Conservation (phyloP, 2,113 vertebrate species). For the Orycteropus afer region DNA sequence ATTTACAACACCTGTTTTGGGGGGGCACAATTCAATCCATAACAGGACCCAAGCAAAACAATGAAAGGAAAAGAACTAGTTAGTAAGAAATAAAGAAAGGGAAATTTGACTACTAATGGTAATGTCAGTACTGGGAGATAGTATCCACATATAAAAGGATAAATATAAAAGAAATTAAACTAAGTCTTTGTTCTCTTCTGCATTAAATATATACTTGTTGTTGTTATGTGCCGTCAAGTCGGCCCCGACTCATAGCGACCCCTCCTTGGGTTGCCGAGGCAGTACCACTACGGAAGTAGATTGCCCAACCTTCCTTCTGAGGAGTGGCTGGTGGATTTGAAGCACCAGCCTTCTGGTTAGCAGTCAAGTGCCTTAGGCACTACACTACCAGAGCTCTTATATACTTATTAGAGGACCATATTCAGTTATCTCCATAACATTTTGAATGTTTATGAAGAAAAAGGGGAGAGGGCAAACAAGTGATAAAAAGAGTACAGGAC, state of each 20-base stretch:
- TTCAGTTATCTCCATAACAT: background rate
- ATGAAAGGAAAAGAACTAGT: background rate
- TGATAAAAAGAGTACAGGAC: background rate
- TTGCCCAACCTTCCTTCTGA: no score
- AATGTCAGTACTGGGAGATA: background rate
- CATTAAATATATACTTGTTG: no score
- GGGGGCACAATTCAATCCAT: background rate
- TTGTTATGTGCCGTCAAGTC: no score
- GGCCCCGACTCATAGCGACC: no score
- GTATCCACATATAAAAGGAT: background rate
- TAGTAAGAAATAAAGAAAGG: background rate
- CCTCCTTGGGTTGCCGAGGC: no score
- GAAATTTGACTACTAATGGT: background rate
- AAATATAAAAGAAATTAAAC: background rate
- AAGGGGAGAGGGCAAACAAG: background rate
- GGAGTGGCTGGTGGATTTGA: no score
- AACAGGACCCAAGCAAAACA: background rate
- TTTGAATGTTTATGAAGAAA: constrained; percentile 4
- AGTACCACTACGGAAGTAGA: no score
- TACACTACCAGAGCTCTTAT: no score
- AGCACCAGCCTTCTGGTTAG: no score
- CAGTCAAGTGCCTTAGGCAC: no score
- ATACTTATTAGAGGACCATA: background rate
- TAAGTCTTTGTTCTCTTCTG: background rate
- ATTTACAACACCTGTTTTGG: background rate